Conservation (phyloP, 2,888 invertebrate genomes). For the Sepioteuthis lessoniana region DNA sequence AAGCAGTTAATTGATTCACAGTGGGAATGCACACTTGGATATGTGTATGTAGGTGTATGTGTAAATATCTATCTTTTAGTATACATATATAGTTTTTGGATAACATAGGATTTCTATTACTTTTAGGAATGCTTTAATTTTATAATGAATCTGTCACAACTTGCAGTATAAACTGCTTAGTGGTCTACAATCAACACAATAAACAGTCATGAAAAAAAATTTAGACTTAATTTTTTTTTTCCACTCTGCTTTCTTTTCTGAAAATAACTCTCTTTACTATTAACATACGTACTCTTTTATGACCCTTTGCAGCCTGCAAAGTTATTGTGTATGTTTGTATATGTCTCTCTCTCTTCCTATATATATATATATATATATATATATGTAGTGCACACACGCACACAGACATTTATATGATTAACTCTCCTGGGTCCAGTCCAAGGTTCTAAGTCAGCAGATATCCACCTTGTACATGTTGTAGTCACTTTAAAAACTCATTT, state of each 20-base stretch:
- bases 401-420: neutral
- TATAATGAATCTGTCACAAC: neutral
- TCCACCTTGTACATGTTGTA: neutral
- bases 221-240: neutral
- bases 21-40: neutral
- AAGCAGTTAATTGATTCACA: constrained; percentile 4
- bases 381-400: neutral
- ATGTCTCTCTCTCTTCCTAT: neutral
- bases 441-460: neutral
- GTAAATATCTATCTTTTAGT: neutral
- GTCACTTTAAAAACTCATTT: neutral
- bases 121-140: neutral
- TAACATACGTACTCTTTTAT: neutral
- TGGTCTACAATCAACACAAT: neutral
- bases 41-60: constrained; percentile 4
- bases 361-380: neutral
- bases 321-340: neutral
- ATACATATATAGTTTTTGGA: neutral
- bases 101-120: neutral
- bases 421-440: neutral
- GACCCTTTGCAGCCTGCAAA: neutral
- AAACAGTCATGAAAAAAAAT: neutral
- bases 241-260: neutral
- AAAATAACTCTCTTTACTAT: neutral
- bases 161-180: neutral